phyloP scores from a whole-genome alignment of 2,113 vertebrate genomes.

The Gymnocephalus cernua region DNA sequence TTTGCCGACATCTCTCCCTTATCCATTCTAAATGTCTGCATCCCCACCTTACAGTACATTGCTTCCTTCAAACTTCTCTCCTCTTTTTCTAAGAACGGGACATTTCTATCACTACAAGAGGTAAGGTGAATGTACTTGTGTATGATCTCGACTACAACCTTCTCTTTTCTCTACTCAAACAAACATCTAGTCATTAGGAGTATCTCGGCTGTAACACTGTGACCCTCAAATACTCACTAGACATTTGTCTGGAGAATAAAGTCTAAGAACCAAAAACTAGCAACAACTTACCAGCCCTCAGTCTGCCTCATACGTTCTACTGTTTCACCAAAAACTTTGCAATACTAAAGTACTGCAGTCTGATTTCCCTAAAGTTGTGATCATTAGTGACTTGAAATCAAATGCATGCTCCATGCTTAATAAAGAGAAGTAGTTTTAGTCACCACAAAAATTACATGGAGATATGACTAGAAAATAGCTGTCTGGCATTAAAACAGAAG shows the following conservation, averaged over 20 bases:
- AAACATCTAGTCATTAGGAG: neutral
- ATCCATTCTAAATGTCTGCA: neutral
- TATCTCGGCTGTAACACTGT: neutral
- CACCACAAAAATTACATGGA: neutral
- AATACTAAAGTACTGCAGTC: too few species aligned
- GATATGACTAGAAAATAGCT: neutral
- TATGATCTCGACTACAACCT: neutral
- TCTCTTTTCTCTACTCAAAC: neutral
- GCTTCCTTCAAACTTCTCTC: neutral
- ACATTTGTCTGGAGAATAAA: neutral
- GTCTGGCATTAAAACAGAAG: neutral
- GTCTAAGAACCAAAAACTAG: neutral
- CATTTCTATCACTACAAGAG: neutral
- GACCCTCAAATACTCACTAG: neutral
- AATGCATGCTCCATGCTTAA: neutral
- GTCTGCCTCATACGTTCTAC: neutral
- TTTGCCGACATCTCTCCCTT: neutral
- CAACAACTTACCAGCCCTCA: neutral
- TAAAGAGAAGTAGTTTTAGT: neutral
- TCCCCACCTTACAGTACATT: neutral
- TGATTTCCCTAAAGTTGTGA: too few species aligned
- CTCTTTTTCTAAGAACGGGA: neutral
- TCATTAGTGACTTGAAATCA: too few species aligned
- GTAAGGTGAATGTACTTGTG: neutral
- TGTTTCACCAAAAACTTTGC: too few species aligned